Percentiles rank a stretch among this genome's conserved stretches.
phyloP scores from a whole-genome alignment of 2,797 vertebrate species.

The Gymnopithys bicolor region DNA sequence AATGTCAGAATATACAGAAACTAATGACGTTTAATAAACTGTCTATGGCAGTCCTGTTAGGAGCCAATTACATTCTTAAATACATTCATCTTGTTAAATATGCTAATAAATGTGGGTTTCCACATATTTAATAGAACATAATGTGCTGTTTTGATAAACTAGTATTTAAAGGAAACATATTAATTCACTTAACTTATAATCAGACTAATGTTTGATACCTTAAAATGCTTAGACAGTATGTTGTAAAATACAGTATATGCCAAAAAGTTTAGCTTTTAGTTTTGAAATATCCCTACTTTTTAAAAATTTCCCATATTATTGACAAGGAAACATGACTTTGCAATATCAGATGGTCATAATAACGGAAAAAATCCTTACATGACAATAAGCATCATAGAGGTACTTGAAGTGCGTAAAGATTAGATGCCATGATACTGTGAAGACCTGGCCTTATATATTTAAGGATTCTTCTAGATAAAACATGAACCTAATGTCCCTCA shows the following conservation, averaged over 20 bases:
- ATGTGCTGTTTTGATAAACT: neutral
- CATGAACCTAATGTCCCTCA: neutral
- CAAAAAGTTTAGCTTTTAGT: neutral
- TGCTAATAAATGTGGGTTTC: neutral
- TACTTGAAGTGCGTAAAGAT: neutral
- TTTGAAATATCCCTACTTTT: neutral
- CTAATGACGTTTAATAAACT: slow-evolving; percentile 6
- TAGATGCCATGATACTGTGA: neutral
- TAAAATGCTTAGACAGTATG: neutral
- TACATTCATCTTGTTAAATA: neutral
- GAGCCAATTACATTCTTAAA: neutral
- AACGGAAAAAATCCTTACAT: neutral
- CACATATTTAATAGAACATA: neutral
- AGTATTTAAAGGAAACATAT: neutral
- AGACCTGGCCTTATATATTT: neutral
- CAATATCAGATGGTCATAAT: neutral
- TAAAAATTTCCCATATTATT: neutral
- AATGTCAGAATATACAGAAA: slow-evolving; percentile 34
- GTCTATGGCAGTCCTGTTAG: neutral
- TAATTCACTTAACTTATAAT: neutral
- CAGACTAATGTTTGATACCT: neutral
- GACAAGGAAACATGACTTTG: neutral
- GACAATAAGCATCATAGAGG: neutral
- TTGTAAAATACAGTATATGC: neutral
- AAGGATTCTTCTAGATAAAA: neutral